Percentiles rank a stretch among this genome's conserved stretches.
phyloP scores from a whole-genome alignment of 2,113 vertebrate genomes.

The Chionomys nivalis region DNA sequence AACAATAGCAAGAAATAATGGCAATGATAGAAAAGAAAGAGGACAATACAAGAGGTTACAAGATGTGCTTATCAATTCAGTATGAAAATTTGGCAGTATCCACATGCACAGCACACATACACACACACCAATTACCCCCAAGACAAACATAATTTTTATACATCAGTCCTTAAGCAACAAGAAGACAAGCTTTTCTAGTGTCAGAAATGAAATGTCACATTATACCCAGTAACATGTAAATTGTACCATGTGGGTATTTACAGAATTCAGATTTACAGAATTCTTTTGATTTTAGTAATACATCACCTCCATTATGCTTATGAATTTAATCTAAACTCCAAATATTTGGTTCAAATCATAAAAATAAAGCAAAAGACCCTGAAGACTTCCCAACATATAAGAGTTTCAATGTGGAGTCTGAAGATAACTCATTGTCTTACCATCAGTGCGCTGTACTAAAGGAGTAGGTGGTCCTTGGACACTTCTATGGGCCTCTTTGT shows the following conservation, averaged over 20 bases:
- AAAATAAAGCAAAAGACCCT: background rate
- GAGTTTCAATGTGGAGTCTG: background rate
- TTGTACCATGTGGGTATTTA: background rate
- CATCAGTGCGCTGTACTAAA: constrained; percentile 89
- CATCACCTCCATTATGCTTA: background rate
- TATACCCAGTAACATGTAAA: background rate
- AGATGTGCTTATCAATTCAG: background rate
- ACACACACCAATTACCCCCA: background rate
- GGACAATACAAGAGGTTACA: background rate
- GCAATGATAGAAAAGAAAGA: background rate
- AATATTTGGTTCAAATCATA: background rate
- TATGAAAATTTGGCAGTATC: background rate
- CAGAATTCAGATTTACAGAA: background rate
- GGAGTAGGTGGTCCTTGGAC: constrained; percentile 89
- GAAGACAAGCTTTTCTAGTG: background rate
- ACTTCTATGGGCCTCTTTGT: constrained; percentile 84
- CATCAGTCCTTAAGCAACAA: background rate
- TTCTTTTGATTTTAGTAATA: background rate
- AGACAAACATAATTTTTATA: background rate
- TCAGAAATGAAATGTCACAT: background rate
- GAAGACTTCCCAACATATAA: background rate
- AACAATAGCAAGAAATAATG: background rate
- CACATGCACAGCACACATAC: constrained; percentile 37
- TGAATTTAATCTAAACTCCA: background rate
- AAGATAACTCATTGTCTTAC: constrained; percentile 81